Percentiles rank a stretch among this genome's conserved stretches.
Conservation (phyloP, 2,888 invertebrate genomes). For the Meganola albula region DNA sequence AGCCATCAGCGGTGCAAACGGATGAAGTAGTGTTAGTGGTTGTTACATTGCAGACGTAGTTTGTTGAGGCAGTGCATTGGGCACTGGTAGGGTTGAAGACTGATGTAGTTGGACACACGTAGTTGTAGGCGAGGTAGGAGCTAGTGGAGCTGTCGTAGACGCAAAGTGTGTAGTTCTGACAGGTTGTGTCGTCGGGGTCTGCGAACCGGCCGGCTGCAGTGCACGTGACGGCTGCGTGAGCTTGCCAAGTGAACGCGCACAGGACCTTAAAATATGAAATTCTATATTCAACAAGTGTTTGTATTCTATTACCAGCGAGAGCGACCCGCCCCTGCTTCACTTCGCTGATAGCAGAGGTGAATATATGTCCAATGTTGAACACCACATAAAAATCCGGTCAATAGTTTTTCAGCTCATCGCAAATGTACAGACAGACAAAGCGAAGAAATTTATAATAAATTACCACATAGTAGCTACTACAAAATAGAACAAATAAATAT, state of each 20-base stretch:
- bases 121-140: conserved; percentile 30
- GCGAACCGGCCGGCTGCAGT: conserved; percentile 52
- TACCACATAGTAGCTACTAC: no score
- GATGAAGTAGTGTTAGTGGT: conserved; percentile 26
- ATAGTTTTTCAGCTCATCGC: no score
- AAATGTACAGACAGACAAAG: no score
- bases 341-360: no score
- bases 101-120: conserved; percentile 19
- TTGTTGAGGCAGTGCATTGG: conserved; percentile 46
- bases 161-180: conserved; percentile 61
- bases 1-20: conserved; percentile 51
- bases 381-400: no score
- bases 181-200: conserved; percentile 53
- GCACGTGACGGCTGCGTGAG: conserved; percentile 43
- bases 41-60: conserved; percentile 46
- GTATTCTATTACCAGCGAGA: no score
- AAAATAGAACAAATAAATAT: no score
- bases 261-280: conserved; percentile 32
- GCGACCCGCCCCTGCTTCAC: no score
- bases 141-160: conserved; percentile 31
- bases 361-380: no score
- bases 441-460: no score
- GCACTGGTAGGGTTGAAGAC: conserved; percentile 51
- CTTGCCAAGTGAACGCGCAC: conserved; percentile 31
- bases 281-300: no score